Evolutionary conservation across 2,797 vertebrate genomes (phyloP).

Genomic region (Dryobates pubescens): DNA sequence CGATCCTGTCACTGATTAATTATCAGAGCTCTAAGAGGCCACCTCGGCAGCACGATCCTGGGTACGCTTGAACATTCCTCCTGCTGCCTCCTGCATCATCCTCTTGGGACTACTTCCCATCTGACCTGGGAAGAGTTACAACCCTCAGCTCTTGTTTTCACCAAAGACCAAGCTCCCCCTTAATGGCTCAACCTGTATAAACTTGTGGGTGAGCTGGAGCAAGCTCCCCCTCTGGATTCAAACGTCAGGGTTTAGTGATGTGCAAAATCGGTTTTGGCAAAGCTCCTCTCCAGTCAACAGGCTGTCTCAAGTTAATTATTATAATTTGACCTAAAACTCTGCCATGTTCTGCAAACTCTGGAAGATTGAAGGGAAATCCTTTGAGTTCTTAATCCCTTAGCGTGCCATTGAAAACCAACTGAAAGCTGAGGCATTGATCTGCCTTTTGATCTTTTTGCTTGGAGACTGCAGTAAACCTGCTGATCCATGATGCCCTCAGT

Average conservation of each 20-base stretch:
- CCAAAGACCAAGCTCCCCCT: background rate
- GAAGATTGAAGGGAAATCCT: constrained; percentile 41
- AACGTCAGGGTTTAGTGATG: constrained; percentile 35
- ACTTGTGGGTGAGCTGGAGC: constrained; percentile 54
- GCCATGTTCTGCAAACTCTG: constrained; percentile 48
- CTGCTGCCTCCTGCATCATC: background rate
- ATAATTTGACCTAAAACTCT: constrained; percentile 59
- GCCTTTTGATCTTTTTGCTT: constrained; percentile 56
- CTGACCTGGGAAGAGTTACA: background rate
- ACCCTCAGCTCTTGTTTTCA: constrained; percentile 24
- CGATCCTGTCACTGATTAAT: background rate
- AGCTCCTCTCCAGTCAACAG: constrained; percentile 32
- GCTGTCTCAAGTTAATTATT: constrained; percentile 60
- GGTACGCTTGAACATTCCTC: constrained; percentile 31
- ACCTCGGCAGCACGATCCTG: background rate
- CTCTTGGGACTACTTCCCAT: constrained; percentile 10
- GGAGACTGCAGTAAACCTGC: constrained; percentile 32
- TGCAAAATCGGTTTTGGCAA: constrained; percentile 56
- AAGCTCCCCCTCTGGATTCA: constrained; percentile 44
- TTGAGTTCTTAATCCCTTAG: constrained; percentile 63
- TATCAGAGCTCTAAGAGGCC: constrained; percentile 3
- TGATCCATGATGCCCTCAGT: constrained; percentile 57
- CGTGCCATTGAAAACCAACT: constrained; percentile 22
- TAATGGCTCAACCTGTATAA: constrained; percentile 44
- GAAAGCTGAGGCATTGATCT: constrained; percentile 47